Conservation (phyloP, 2,113 vertebrate genomes). For the Thunnus maccoyii region DNA sequence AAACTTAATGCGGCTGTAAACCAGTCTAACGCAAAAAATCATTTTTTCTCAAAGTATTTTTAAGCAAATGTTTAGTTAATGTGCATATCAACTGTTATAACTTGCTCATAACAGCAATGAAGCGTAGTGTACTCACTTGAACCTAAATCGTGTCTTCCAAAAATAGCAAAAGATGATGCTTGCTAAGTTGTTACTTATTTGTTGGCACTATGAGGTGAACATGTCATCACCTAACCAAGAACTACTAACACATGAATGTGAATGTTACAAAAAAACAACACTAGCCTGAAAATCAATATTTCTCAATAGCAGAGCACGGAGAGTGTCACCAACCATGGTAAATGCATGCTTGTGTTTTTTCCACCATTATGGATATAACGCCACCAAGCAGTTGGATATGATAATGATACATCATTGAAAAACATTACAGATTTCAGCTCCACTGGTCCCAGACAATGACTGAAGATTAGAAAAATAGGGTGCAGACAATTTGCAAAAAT, state of each 20-base stretch:
- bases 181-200: not conserved
- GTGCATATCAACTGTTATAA: too few species aligned
- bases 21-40: too few species aligned
- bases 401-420: slow-evolving; percentile 34
- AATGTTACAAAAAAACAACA: not conserved
- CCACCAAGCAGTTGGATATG: not conserved
- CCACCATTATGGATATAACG: not conserved
- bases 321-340: slow-evolving; percentile 3
- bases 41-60: not conserved
- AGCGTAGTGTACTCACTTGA: not conserved
- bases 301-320: not conserved
- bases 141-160: not conserved
- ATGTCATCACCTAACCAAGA: not conserved
- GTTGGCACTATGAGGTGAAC: not conserved
- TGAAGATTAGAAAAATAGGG: slow-evolving; percentile 42
- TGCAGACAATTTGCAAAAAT: slow-evolving; percentile 29
- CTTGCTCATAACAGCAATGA: not conserved
- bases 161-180: not conserved
- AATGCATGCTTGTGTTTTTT: slow-evolving; percentile 11
- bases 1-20: too few species aligned
- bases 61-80: not conserved
- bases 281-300: not conserved
- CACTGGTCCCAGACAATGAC: not conserved
- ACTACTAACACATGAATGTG: not conserved
- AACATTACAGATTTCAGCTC: slow-evolving; percentile 12